Conservation (phyloP, 1,140 invertebrate genomes). For the Drosophila novamexicana region DNA sequence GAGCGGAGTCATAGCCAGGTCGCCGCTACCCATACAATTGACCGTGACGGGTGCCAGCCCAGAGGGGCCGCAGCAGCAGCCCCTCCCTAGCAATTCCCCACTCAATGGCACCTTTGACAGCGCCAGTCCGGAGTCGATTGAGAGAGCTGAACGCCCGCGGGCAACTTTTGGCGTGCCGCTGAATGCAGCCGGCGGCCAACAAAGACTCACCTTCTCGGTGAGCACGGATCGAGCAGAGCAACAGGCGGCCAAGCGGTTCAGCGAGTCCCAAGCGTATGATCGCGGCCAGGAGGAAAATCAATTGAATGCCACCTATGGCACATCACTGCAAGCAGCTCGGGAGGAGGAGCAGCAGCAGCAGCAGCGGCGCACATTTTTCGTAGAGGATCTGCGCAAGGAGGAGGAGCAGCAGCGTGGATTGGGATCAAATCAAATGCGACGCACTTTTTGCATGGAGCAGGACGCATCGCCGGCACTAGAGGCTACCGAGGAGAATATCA, state of each 20-base stretch:
- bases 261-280: neutral
- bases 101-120: slow-evolving; percentile 52
- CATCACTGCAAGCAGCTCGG: slow-evolving; percentile 4
- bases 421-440: slow-evolving; percentile 3
- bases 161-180: slow-evolving; percentile 34
- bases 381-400: slow-evolving; percentile 3
- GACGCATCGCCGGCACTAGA: slow-evolving; percentile 43
- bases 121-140: neutral
- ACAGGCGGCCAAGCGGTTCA: neutral
- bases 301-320: slow-evolving; percentile 14
- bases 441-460: slow-evolving; percentile 41
- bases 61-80: slow-evolving; percentile 10
- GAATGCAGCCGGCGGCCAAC: neutral
- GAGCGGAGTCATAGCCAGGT: slow-evolving; percentile 49
- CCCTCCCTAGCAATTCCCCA: slow-evolving; percentile 20
- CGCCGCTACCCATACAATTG: slow-evolving; percentile 42
- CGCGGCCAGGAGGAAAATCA: neutral
- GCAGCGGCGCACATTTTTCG: slow-evolving; percentile 16
- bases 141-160: neutral
- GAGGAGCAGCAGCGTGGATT: neutral
- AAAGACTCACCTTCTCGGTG: slow-evolving; percentile 48
- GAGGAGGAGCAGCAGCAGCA: neutral
- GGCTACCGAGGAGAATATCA: slow-evolving; percentile 53
- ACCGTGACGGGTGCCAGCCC: slow-evolving; percentile 48
- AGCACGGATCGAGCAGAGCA: neutral